A percentile compares a stretch with the other conserved stretches of the same genome.
Conservation (phyloP, 2,113 vertebrate species). For the Platysteira castanea region DNA sequence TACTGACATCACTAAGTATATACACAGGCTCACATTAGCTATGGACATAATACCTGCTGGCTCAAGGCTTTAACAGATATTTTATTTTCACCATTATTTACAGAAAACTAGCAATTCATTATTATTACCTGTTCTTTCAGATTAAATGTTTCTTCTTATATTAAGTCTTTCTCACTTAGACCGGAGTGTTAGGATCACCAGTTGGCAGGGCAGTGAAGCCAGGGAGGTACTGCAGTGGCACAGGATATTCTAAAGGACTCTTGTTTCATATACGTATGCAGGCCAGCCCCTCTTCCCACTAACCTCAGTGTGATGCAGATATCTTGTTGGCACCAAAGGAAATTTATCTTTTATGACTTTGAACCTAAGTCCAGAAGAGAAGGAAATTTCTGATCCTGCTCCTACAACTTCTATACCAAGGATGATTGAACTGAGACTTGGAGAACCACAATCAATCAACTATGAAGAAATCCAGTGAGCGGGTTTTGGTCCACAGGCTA, state of each 20-base stretch:
- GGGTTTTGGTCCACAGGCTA: background rate
- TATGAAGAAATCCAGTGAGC: background rate
- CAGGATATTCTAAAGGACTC: background rate
- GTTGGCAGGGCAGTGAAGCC: background rate
- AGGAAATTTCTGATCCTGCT: background rate
- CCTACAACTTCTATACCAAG: background rate
- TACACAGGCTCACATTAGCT: background rate
- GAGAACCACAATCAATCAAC: background rate
- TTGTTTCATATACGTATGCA: background rate
- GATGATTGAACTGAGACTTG: background rate
- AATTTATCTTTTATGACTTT: background rate
- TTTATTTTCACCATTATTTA: background rate
- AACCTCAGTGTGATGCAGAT: background rate
- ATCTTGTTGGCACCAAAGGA: background rate
- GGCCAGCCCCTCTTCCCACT: accelerated
- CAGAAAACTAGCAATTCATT: background rate
- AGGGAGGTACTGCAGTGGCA: background rate
- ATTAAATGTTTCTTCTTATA: background rate
- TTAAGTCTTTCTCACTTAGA: background rate
- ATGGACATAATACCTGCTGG: background rate
- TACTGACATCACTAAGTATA: background rate
- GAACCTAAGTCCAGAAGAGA: background rate
- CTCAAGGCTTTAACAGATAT: background rate
- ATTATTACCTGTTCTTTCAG: background rate
- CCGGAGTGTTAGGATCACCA: background rate